Conservation (phyloP, 2,888 invertebrate species). For the Lycophotia porphyrea region DNA sequence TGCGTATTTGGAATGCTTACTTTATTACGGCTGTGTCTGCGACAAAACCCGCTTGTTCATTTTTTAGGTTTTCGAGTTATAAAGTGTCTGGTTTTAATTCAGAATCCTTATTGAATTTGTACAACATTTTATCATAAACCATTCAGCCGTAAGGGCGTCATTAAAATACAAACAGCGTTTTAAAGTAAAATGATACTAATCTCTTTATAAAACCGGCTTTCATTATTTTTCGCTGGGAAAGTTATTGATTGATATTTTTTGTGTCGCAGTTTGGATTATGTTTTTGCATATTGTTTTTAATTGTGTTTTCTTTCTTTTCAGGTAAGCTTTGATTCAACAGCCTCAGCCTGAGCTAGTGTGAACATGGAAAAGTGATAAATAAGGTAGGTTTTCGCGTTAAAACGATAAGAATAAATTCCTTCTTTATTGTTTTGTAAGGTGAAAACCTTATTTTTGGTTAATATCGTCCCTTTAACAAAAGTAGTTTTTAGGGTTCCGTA, state of each 20-base stretch:
- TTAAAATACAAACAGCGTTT: conserved; percentile 29
- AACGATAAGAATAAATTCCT: neutral
- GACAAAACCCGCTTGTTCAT: neutral
- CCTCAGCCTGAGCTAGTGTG: conserved; percentile 47
- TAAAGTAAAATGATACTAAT: conserved; percentile 26
- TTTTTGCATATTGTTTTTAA: conserved; percentile 28
- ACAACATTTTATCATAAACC: conserved; percentile 19
- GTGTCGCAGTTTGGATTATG: neutral
- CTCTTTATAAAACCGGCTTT: conserved; percentile 23
- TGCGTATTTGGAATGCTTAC: conserved; percentile 26
- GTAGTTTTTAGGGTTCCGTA: too few relatives aligned
- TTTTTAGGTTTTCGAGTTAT: neutral
- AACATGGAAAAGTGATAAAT: neutral
- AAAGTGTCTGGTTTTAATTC: conserved; percentile 13
- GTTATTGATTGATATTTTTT: conserved; percentile 29
- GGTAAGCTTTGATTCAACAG: conserved; percentile 71
- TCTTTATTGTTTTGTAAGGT: neutral
- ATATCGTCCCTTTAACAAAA: neutral
- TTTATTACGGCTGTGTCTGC: conserved; percentile 11
- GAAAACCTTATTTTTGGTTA: neutral
- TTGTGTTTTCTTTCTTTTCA: conserved; percentile 70
- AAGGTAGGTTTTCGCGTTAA: neutral
- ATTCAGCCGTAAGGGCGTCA: neutral
- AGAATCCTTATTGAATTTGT: conserved; percentile 1
- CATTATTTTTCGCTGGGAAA: conserved; percentile 1